phyloP scores from a whole-genome alignment of 2,888 invertebrate species.

The Seira sanloemensis region DNA sequence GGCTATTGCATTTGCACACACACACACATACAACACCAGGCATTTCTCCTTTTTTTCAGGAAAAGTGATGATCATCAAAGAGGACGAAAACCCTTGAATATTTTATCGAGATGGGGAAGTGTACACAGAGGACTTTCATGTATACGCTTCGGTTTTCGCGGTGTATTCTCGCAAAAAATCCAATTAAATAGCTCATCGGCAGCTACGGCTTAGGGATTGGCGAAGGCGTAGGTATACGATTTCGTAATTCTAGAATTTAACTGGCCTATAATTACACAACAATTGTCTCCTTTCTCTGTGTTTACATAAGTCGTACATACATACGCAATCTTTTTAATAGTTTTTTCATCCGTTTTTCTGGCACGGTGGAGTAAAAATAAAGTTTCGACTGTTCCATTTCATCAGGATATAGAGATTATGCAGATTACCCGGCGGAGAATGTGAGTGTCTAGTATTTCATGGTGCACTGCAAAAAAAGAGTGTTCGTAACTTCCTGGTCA shows the following conservation, averaged over 20 bases:
- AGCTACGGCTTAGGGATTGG: neutral
- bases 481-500: neutral
- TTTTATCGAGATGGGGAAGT: slow-evolving; percentile 2
- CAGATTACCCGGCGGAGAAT: slow-evolving; percentile 22
- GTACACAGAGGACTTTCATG: too few species aligned
- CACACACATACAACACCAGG: neutral
- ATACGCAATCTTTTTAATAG: too few species aligned
- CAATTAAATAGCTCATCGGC: slow-evolving; percentile 27
- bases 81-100: slow-evolving; percentile 15
- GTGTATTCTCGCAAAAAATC: slow-evolving; percentile 28
- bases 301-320: too few species aligned
- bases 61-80: neutral
- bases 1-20: neutral
- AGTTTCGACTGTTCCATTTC: neutral
- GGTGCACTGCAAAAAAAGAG: neutral
- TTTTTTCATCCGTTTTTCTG: too few species aligned
- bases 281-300: neutral
- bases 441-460: neutral
- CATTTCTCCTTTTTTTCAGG: neutral
- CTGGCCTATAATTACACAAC: neutral
- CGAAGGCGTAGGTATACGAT: neutral
- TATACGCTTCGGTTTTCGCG: neutral
- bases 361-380: too few species aligned
- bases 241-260: too few species aligned
- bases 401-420: slow-evolving; percentile 21